Evolutionary conservation across 2,797 vertebrate species (phyloP).

Genomic region (Crocidura indochinensis): DNA sequence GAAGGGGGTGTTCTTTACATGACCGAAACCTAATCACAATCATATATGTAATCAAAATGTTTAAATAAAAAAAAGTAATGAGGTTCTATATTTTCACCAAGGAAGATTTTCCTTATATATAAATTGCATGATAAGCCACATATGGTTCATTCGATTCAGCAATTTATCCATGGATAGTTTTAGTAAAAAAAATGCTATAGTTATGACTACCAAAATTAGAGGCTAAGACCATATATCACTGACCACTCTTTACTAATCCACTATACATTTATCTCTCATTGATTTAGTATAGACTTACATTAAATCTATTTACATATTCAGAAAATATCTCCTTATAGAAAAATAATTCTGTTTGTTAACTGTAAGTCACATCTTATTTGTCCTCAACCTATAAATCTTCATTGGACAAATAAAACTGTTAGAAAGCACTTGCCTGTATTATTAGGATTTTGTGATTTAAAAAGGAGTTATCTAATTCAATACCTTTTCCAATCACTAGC

Average conservation of each 20-base stretch:
- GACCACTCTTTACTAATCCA: neutral
- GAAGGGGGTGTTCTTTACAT: too few species aligned
- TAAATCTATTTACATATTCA: constrained; percentile 13
- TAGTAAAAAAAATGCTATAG: neutral
- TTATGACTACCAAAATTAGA: neutral
- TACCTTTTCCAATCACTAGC: neutral
- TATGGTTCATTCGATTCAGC: neutral
- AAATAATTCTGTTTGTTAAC: constrained; percentile 15
- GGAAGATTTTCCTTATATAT: neutral
- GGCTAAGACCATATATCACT: neutral
- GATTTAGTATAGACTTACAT: neutral
- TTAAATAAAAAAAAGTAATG: too few species aligned
- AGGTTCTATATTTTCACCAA: neutral
- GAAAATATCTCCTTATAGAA: constrained; percentile 11
- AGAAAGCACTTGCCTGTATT: neutral
- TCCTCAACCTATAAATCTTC: constrained; percentile 50
- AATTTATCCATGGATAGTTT: neutral
- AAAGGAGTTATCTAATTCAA: neutral
- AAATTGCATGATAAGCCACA: neutral
- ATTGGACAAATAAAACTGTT: neutral
- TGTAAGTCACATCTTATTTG: neutral
- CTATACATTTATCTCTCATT: neutral
- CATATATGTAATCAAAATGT: too few species aligned
- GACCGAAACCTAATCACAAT: too few species aligned
- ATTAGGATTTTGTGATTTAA: neutral